Evolutionary conservation across 2,888 invertebrate genomes (phyloP), one percentile per base, ranked within the genome.

Genomic region (Homarus gammarus): DNA sequence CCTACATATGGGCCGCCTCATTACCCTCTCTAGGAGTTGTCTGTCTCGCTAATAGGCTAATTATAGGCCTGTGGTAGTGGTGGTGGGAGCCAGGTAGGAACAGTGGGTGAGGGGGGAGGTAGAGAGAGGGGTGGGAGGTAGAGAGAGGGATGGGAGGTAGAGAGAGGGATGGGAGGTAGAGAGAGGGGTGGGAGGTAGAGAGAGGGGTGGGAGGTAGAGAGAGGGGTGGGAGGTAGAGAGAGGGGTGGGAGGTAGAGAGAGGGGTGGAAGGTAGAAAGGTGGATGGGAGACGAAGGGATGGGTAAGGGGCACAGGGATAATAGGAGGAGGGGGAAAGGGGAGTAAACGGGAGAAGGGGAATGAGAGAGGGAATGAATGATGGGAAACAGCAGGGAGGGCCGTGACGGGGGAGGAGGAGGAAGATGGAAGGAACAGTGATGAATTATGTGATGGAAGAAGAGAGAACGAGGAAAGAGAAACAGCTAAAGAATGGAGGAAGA

Each of bases 41-140:
- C 79, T 33, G 10, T 79, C 56, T n/a, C 79, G 51, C 64, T 81
- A 81, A 81, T 64, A 81, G 64, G 64, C 81, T 81, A 81, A 81
- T 81, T 81, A 81, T 64, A 81, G 81, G 64, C 64, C 81, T 81
- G 36, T 38, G 56, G 36, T 56, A 36, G 61, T n/a, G 61, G 61
- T n/a, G 61, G n/a, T 81, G 22, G 81, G 38, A 38, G 31, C 1
- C 5, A 38, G 12, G 64, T 5, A 38, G 33, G 79, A 36, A n/a
- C n/a, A n/a, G n/a, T n/a, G n/a, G n/a, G n/a, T n/a, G n/a, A n/a
- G n/a, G n/a, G n/a, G n/a, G n/a, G 6, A n/a, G 56, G n/a, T 10
- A 51, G 38, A 15, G 56, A 49, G 18, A 31, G 18, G 33, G 18
- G 22, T 5, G 73, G 73, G 75, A n/a, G 75, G 44, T 10, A 12